Evolutionary conservation across 2,797 vertebrate species (phyloP).

Genomic region (Pseudotriccus pelzelni): DNA sequence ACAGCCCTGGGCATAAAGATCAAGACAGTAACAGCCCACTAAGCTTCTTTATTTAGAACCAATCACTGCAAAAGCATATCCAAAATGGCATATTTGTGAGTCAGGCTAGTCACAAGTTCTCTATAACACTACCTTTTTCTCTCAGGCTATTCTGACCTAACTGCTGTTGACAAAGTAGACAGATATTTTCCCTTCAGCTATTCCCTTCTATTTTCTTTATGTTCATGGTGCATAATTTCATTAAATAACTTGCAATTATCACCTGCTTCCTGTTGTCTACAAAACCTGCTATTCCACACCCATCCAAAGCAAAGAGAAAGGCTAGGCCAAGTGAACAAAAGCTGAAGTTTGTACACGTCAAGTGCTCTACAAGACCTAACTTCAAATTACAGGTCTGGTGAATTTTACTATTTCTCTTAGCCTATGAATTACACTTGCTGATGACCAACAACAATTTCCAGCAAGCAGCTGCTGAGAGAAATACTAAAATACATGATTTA

Average conservation of each 20-base stretch:
- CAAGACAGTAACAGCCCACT: conserved; percentile 5
- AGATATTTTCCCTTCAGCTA: background rate
- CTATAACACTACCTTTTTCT: background rate
- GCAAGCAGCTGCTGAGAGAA: background rate
- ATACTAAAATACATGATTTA: background rate
- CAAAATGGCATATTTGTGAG: background rate
- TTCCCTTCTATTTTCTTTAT: background rate
- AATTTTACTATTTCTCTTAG: background rate
- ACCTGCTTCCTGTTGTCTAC: background rate
- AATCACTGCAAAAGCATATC: background rate
- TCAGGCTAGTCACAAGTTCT: background rate
- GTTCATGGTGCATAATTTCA: background rate
- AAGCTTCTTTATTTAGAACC: background rate
- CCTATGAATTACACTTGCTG: background rate
- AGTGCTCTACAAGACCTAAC: background rate
- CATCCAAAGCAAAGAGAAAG: background rate
- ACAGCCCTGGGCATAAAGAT: conserved; percentile 4
- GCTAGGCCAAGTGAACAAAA: background rate
- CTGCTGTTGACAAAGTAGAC: background rate
- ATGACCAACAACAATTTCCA: background rate
- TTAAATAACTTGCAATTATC: background rate
- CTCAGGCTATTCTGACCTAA: background rate
- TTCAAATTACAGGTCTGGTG: background rate
- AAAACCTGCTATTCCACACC: background rate
- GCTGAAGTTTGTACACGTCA: accelerated